Evolutionary conservation across 2,888 invertebrate species (phyloP).

Genomic region (Penaeus monodon): DNA sequence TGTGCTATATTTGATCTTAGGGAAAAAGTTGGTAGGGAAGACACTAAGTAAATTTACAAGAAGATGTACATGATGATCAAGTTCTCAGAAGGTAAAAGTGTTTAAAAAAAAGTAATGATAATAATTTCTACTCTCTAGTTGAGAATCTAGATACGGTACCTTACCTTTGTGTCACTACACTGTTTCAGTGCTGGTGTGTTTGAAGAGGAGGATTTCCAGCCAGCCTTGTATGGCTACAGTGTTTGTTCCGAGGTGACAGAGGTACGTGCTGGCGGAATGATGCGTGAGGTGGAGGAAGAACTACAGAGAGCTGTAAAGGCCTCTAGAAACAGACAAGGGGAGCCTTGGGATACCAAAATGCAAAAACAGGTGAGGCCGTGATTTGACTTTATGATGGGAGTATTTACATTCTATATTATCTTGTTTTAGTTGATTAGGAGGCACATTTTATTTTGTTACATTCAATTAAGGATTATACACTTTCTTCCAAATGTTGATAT

Average conservation of each 20-base stretch:
- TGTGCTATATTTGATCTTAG: neutral
- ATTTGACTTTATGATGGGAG: conserved; percentile 17
- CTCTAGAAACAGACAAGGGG: conserved; percentile 59
- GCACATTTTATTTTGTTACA: too few relatives aligned
- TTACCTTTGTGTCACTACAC: neutral
- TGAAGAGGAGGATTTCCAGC: conserved; percentile 97
- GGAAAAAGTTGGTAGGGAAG: too few relatives aligned
- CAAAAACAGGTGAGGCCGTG: conserved; percentile 58
- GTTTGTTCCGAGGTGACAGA: conserved; percentile 81
- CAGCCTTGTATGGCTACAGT: conserved; percentile 85
- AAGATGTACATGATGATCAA: too few relatives aligned
- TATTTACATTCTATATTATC: conserved; percentile 66
- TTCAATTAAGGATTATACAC: too few relatives aligned
- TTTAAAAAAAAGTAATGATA: too few relatives aligned
- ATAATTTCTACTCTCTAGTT: too few relatives aligned
- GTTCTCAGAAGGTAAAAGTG: too few relatives aligned
- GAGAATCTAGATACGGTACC: neutral
- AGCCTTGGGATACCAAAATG: conserved; percentile 64
- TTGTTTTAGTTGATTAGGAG: neutral
- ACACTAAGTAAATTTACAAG: too few relatives aligned
- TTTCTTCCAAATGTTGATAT: too few relatives aligned
- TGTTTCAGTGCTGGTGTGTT: conserved; percentile 81
- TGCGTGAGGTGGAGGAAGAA: conserved; percentile 93
- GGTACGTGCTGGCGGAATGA: conserved; percentile 82
- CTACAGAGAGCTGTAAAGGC: conserved; percentile 76